These are phyloP conservation scores for Acanthiza pusilla DNA, from an alignment of 2,797 vertebrate species.

Conservation along the genomic window DNA sequence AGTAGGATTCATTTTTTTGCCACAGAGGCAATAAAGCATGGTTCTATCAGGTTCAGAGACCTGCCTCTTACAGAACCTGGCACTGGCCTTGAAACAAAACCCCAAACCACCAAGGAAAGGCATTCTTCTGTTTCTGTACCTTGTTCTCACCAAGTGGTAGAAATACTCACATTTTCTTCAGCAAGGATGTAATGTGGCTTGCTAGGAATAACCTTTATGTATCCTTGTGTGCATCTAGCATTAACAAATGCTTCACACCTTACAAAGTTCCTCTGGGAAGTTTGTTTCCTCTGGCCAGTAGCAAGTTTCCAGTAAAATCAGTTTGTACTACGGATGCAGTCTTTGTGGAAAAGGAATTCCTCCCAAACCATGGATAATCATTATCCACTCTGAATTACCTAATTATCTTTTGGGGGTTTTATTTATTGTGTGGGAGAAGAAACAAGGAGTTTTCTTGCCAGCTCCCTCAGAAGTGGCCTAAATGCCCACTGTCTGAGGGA, in stretches of 20 bases:
- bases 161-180: background rate
- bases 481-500: background rate
- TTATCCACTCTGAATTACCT: background rate
- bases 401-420: background rate
- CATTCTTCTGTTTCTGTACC: background rate
- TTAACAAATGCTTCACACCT: background rate
- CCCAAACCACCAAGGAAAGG: background rate
- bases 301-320: background rate
- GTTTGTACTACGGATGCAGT: background rate
- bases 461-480: slow-evolving; percentile 14
- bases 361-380: background rate
- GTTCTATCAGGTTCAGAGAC: background rate
- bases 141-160: background rate
- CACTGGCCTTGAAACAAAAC: background rate
- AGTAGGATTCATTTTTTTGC: background rate
- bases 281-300: background rate
- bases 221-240: background rate
- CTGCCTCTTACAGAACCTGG: background rate
- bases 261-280: background rate
- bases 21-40: background rate
- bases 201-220: background rate
- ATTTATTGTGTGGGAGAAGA: background rate
- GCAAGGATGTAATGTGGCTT: background rate
- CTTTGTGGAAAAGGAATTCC: background rate
- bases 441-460: background rate